A percentile compares a stretch with the other conserved stretches of the same genome.
phyloP scores from a whole-genome alignment of 2,888 invertebrate species.

The Dastarcus helophoroides region DNA sequence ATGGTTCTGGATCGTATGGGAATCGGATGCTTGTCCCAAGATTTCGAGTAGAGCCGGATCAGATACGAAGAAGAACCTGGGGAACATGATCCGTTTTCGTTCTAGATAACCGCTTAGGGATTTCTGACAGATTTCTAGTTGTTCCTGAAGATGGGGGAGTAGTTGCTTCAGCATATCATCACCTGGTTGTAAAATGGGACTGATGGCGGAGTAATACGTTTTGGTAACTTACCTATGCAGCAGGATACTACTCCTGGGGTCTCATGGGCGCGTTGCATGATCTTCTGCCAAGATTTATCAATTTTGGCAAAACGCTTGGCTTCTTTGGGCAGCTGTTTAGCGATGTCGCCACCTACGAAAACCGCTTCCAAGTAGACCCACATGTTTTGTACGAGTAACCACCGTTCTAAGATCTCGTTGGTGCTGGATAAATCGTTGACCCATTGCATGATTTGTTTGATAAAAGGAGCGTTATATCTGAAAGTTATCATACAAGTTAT shows the following conservation, averaged over 20 bases:
- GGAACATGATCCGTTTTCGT: slow-evolving; percentile 86
- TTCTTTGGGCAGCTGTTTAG: slow-evolving; percentile 93
- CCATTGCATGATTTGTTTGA: slow-evolving; percentile 95
- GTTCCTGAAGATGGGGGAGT: slow-evolving; percentile 89
- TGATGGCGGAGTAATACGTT: neutral
- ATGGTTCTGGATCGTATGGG: slow-evolving; percentile 92
- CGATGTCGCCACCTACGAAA: slow-evolving; percentile 96
- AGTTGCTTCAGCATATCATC: slow-evolving; percentile 87
- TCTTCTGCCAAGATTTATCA: slow-evolving; percentile 97
- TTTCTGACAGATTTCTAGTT: slow-evolving; percentile 92
- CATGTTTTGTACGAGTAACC: slow-evolving; percentile 94
- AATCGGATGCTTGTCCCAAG: slow-evolving; percentile 85
- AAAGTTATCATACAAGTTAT: slow-evolving; percentile 12
- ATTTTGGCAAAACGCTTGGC: slow-evolving; percentile 92
- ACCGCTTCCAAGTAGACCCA: slow-evolving; percentile 98
- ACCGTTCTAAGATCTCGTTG: slow-evolving; percentile 90
- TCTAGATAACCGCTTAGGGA: slow-evolving; percentile 90
- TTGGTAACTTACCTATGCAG: slow-evolving; percentile 55
- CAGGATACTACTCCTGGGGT: slow-evolving; percentile 92
- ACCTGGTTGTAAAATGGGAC: slow-evolving; percentile 30
- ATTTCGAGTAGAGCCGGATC: slow-evolving; percentile 87
- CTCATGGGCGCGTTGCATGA: slow-evolving; percentile 94
- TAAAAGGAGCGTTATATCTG: slow-evolving; percentile 91
- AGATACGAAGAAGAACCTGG: slow-evolving; percentile 87
- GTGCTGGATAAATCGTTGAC: slow-evolving; percentile 88